phyloP scores from a whole-genome alignment of 1,140 invertebrate genomes.

The Phymorhynchus buccinoides region DNA sequence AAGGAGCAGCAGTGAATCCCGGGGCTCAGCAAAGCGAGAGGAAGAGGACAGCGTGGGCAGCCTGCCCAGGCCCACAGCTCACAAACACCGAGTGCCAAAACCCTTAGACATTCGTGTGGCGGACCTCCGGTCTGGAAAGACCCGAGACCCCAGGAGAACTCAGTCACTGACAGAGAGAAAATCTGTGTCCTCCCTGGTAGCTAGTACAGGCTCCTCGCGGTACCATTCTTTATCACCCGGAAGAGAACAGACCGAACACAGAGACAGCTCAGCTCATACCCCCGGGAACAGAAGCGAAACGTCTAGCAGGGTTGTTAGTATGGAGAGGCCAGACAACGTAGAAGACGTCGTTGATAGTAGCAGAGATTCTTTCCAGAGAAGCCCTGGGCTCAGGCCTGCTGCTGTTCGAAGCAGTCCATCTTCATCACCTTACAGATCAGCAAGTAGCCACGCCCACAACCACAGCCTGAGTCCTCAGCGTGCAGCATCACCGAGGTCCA shows the following conservation, averaged over 20 bases:
- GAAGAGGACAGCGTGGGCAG: not conserved
- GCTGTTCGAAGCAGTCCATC: not conserved
- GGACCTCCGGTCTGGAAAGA: not conserved
- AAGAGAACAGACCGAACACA: not conserved
- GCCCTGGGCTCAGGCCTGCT: not conserved
- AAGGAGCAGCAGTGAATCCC: not conserved
- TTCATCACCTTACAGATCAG: constrained; percentile 1
- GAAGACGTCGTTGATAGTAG: not conserved
- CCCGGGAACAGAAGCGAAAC: not conserved
- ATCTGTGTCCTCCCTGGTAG: not conserved
- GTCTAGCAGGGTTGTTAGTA: not conserved
- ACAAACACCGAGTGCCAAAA: not conserved
- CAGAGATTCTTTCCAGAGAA: not conserved
- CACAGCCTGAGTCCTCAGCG: not conserved
- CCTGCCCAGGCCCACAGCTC: constrained; percentile 14
- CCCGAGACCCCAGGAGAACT: not conserved
- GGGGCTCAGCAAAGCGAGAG: not conserved
- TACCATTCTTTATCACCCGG: constrained; percentile 3
- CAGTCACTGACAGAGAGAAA: constrained; percentile 1
- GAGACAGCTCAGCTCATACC: not conserved
- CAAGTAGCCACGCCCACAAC: not conserved
- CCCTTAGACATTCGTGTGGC: constrained; percentile 7
- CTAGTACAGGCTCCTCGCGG: not conserved
- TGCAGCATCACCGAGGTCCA: not conserved
- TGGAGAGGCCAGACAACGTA: not conserved